Conservation (phyloP, 2,113 vertebrate genomes). For the Pterocles gutturalis region DNA sequence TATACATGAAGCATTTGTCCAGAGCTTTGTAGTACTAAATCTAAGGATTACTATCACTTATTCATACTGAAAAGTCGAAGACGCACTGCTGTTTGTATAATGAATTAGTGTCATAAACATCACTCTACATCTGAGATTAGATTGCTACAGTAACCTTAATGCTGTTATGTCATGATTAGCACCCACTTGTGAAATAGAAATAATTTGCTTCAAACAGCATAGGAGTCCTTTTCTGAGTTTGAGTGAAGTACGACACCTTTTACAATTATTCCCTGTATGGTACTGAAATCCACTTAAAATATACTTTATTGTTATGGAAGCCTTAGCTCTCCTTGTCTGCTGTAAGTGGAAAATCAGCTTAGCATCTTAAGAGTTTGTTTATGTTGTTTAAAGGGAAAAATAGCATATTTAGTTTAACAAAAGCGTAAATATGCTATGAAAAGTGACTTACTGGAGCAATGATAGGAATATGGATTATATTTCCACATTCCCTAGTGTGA, state of each 20-base stretch:
- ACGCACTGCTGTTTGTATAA: background rate
- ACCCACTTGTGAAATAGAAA: background rate
- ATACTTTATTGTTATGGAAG: background rate
- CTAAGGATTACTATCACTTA: background rate
- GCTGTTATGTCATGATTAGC: background rate
- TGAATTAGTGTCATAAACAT: conserved; percentile 16
- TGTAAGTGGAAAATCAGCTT: background rate
- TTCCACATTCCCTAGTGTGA: background rate
- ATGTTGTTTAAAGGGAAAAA: background rate
- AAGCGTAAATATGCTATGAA: background rate
- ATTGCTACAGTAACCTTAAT: background rate
- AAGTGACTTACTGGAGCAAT: background rate
- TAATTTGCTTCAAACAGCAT: background rate
- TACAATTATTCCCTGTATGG: background rate
- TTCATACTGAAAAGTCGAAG: conserved; percentile 1
- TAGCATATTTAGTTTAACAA: background rate
- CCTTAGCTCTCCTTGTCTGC: background rate
- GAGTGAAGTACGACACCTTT: background rate
- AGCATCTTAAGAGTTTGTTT: background rate
- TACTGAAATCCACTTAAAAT: background rate
- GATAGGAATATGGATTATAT: background rate
- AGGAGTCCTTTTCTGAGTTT: background rate
- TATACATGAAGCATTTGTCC: background rate
- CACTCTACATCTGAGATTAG: conserved; percentile 12
- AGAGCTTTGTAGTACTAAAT: background rate